These are phyloP conservation scores for Lota lota DNA, from an alignment of 2,113 vertebrate genomes.

Conservation along the genomic window DNA sequence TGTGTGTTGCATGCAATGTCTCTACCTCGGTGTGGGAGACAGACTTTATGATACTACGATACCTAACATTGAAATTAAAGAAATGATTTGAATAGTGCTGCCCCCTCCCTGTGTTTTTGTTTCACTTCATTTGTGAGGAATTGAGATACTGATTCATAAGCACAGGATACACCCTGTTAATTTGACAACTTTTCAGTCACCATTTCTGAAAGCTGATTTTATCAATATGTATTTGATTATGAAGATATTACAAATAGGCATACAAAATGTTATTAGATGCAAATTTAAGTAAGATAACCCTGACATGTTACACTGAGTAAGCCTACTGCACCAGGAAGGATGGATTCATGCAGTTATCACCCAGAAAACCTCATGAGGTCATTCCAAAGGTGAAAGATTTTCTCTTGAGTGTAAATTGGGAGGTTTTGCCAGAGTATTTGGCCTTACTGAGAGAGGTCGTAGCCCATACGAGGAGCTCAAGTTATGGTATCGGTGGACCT, in stretches of 20 bases:
- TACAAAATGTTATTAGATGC: not conserved
- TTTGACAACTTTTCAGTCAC: not conserved
- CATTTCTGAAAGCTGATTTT: not conserved
- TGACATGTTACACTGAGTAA: no score
- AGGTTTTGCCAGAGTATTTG: no score
- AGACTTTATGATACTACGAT: slow-evolving; percentile 15
- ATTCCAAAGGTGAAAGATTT: no score
- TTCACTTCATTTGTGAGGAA: not conserved
- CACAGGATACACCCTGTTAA: no score
- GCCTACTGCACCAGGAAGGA: no score
- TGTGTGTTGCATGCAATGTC: slow-evolving; percentile 61
- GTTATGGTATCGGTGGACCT: no score
- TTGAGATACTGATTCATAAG: no score
- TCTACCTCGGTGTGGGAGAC: slow-evolving; percentile 49
- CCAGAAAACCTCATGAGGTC: no score
- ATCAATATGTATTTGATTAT: not conserved
- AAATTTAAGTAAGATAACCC: not conserved
- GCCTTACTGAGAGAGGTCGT: no score
- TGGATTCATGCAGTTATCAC: no score
- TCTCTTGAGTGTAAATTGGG: no score
- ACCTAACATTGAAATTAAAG: slow-evolving; percentile 20
- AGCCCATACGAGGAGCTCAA: no score
- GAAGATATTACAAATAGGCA: not conserved
- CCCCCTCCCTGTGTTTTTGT: slow-evolving; percentile 31
- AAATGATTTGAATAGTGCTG: slow-evolving; percentile 27